Evolutionary conservation across 2,113 vertebrate genomes (phyloP), one percentile per base, ranked within the genome.

Genomic region (Nicator chloris): DNA sequence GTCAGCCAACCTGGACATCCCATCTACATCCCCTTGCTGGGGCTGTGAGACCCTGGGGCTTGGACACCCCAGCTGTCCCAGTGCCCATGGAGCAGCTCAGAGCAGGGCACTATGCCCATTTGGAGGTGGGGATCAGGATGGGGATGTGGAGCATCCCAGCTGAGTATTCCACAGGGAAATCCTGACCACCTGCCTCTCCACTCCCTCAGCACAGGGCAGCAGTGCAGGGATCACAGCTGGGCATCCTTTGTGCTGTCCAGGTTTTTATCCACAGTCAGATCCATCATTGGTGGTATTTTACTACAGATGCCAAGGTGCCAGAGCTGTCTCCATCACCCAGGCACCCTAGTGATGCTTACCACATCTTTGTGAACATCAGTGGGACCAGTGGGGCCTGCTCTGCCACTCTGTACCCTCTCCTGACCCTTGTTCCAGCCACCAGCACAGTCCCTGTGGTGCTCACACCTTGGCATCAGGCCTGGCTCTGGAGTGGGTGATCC

Each of bases 301-400:
- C 35, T 63, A 56, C 27, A 68, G 44, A 15, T 21, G 11, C 17
- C 63, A 37, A 31, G 37, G 16, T 71, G 49, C 60, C 69, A 84
- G 69, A 75, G 53, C 79, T 81, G 37, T 64, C 64, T 71, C 27
- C 4, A 1, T 59, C 26, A 28, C 40, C 49, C 42, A 61, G 56
- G 65, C 56, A 75, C 30, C 20, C 12, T 13, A 14, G 18, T 37
- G 45, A 37, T 60, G 37, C 63, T 82, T 37, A n/a, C n/a, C 44
- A 53, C 0, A 4, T 35, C 59, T 22, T 53, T 0, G 1, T 39
- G 63, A 51, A 63, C 57, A 11, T 9, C 0, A 0, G 21, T 66
- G 60, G 76, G 33, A 56, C 10, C 39, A 17, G 37, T 2, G 26
- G 54, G n/a, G 21, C 49, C 83, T 30, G 30, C 26, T 21, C 10